phyloP scores from a whole-genome alignment of 2,888 invertebrate genomes.

The Meliscaeva auricollis region DNA sequence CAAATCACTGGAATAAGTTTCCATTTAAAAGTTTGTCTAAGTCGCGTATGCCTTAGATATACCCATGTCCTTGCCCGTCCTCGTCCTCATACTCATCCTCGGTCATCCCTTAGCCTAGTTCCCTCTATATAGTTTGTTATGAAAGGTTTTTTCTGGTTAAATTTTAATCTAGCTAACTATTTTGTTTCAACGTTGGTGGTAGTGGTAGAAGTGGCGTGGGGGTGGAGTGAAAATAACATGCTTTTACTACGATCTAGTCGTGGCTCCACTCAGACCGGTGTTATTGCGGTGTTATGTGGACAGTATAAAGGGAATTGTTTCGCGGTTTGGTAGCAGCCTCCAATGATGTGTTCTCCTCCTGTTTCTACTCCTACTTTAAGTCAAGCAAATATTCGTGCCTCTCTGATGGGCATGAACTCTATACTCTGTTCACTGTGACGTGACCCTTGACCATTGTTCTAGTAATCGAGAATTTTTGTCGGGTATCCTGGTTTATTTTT shows the following conservation, averaged over 20 bases:
- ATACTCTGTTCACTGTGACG: slow-evolving; percentile 18
- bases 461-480: slow-evolving; percentile 56
- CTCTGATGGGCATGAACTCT: slow-evolving; percentile 36
- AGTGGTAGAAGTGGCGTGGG: background rate
- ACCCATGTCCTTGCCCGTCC: slow-evolving; percentile 21
- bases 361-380: slow-evolving; percentile 14
- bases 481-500: slow-evolving; percentile 24
- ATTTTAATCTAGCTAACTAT: slow-evolving; percentile 75
- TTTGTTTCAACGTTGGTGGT: slow-evolving; percentile 50
- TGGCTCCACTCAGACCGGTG: slow-evolving; percentile 74
- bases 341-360: slow-evolving; percentile 61
- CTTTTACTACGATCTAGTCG: slow-evolving; percentile 58
- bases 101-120: background rate
- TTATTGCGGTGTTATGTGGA: slow-evolving; percentile 74
- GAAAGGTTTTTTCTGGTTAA: slow-evolving; percentile 70
- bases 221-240: slow-evolving; percentile 29
- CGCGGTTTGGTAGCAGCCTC: slow-evolving; percentile 75
- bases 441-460: slow-evolving; percentile 59
- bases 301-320: slow-evolving; percentile 68
- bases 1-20: slow-evolving; percentile 76
- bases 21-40: slow-evolving; percentile 75
- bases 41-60: slow-evolving; percentile 68
- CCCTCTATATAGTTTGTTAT: slow-evolving; percentile 29
- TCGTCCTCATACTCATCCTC: slow-evolving; percentile 1
- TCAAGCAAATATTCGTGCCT: slow-evolving; percentile 2